Percentiles rank a stretch among this genome's conserved stretches.
These are phyloP conservation scores for Sphaeridia pumilis DNA, from an alignment of 2,888 invertebrate species.

Conservation along the genomic window DNA sequence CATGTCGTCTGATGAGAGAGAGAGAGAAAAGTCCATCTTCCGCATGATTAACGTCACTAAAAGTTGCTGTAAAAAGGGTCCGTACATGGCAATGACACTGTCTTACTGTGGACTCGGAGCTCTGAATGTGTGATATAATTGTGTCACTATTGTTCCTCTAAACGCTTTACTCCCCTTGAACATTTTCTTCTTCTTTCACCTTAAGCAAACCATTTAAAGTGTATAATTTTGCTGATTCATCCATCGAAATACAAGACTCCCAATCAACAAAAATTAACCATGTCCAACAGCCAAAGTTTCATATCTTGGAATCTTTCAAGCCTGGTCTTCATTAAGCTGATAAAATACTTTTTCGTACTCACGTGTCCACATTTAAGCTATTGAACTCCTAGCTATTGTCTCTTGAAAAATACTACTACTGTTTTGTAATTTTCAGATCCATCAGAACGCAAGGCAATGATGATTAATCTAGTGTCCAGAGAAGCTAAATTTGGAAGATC, in stretches of 20 bases:
- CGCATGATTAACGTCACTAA: constrained; percentile 2
- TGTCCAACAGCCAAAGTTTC: too few relatives aligned
- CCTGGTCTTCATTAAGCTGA: too few relatives aligned
- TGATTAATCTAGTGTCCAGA: too few relatives aligned
- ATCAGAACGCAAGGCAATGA: too few relatives aligned
- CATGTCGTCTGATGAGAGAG: too few relatives aligned
- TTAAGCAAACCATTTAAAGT: not conserved
- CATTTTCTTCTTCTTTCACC: not conserved
- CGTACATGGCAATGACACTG: constrained; percentile 1
- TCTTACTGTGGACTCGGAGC: not conserved
- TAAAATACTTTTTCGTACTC: too few relatives aligned
- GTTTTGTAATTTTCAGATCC: too few relatives aligned
- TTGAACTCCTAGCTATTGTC: too few relatives aligned
- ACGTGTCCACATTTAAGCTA: too few relatives aligned
- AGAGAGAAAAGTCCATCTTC: not conserved
- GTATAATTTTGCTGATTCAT: not conserved
- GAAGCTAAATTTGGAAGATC: too few relatives aligned
- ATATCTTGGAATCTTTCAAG: too few relatives aligned
- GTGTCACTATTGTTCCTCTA: not conserved
- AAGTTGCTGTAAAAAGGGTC: not conserved
- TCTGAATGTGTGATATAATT: constrained; percentile 1
- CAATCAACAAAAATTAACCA: not conserved
- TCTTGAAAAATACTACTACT: too few relatives aligned
- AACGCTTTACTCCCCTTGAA: not conserved
- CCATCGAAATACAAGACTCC: not conserved